These are phyloP conservation scores for Pachyuromys duprasi DNA, from an alignment of 2,797 vertebrate species.

Conservation along the genomic window DNA sequence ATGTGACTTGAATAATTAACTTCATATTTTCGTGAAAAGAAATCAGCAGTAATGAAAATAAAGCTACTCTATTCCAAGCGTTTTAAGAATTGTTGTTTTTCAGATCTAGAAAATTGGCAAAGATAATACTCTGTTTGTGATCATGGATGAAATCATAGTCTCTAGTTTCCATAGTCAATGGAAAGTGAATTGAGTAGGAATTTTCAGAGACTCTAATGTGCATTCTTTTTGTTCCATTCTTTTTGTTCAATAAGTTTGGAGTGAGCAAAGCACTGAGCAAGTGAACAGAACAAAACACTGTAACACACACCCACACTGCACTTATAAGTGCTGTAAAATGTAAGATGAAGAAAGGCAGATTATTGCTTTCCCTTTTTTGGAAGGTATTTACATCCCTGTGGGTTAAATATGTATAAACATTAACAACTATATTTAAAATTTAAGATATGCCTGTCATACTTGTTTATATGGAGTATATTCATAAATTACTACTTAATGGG, in stretches of 20 bases:
- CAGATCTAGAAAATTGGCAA: not conserved
- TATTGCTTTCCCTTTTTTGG: not conserved
- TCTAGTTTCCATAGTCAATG: not conserved
- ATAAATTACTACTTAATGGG: conserved; percentile 26
- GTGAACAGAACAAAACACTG: not conserved
- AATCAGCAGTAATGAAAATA: not conserved
- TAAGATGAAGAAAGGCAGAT: not conserved
- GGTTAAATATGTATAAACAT: not conserved
- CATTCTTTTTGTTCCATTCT: not conserved
- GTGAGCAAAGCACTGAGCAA: not conserved
- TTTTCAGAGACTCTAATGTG: not conserved
- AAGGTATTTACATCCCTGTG: not conserved
- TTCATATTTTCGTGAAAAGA: not conserved
- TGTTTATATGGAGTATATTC: not conserved
- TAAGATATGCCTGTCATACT: not conserved
- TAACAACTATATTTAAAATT: conserved; percentile 2
- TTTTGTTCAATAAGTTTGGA: not conserved
- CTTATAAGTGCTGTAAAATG: not conserved
- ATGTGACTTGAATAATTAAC: not conserved
- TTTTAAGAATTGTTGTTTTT: not conserved
- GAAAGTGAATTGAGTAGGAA: not conserved
- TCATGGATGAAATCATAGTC: not conserved
- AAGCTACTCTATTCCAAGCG: not conserved
- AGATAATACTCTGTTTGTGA: not conserved
- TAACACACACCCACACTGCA: too few relatives aligned